These are phyloP conservation scores for Drosophila ezoana DNA, from an alignment of 2,888 invertebrate species.

Conservation along the genomic window DNA sequence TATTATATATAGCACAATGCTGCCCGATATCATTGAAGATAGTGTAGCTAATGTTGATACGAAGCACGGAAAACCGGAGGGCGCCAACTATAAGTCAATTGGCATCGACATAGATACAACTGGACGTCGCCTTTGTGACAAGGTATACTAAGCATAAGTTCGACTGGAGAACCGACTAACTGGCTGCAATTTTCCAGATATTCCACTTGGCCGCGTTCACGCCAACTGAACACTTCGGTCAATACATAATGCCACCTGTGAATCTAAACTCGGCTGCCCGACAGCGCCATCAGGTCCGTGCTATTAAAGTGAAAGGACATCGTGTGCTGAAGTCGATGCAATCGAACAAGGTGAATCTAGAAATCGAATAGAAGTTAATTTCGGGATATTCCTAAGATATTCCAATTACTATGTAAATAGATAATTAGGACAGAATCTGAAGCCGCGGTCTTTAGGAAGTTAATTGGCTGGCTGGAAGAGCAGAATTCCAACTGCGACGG, in stretches of 20 bases:
- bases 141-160: background rate
- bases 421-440: background rate
- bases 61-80: too few species aligned
- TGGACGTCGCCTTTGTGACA: slow-evolving; percentile 3
- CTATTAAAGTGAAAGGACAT: background rate
- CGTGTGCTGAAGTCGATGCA: background rate
- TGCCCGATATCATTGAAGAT: background rate
- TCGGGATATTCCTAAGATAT: too few species aligned
- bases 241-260: background rate
- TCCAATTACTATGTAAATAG: background rate
- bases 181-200: background rate
- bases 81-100: background rate
- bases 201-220: background rate
- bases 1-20: background rate
- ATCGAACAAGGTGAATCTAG: background rate
- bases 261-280: slow-evolving; percentile 5
- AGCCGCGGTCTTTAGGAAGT: background rate
- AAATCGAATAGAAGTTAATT: too few species aligned
- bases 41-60: background rate
- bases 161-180: background rate
- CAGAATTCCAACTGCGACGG: background rate
- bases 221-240: background rate
- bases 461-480: background rate
- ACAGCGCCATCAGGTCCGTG: background rate
- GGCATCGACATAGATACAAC: background rate